Base-by-base conservation (phyloP, 1,140 invertebrate species). In the Hyles vespertilio region DNA sequence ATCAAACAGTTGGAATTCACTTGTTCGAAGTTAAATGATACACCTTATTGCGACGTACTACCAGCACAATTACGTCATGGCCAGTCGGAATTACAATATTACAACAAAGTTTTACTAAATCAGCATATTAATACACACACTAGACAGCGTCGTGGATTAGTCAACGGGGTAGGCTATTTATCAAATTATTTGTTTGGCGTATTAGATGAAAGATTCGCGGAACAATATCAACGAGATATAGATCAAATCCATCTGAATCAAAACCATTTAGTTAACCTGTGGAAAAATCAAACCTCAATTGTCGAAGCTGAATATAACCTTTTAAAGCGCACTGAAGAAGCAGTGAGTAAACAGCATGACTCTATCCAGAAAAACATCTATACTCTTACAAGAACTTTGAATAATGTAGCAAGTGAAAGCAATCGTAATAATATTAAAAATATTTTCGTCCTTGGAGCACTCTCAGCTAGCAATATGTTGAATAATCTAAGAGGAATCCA, bases 231-330 rank as follows among this genome's bases (percentile, higher is more conserved):
- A 7, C 50, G 50, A 6, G 56, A 58, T 36, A 58, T 58, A 32
- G 32, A 50, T 51, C 11, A 43, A 8, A 51, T 58, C 7, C 40
- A 32, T 9, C 8, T 6, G 5, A 54, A 54, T 8, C 40, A 54
- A 45, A 49, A 47, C 7, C 34, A 58, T 36, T 53, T 60, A 11
- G 5, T 55, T 8, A 47, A 22, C 11, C 46, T 55, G 9, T 55
- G 45, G 44, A 61, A 56, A 52, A 61, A 61, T 48, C 59, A 61
- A 11, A 61, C 54, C 3, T 61, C 59, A 12, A 52, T 61, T 2
- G 49, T 61, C 22, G 59, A 60, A 50, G 45, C 51, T 9, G 51
- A 60, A 12, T 50, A 60, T 10, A 60, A 60, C 10, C 7, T 60
- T 43, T 43, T 60, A 7, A 55, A 60, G 12, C 36, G 58, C 6